Conservation (phyloP, 2,888 invertebrate species). For the Diarsia brunnea region DNA sequence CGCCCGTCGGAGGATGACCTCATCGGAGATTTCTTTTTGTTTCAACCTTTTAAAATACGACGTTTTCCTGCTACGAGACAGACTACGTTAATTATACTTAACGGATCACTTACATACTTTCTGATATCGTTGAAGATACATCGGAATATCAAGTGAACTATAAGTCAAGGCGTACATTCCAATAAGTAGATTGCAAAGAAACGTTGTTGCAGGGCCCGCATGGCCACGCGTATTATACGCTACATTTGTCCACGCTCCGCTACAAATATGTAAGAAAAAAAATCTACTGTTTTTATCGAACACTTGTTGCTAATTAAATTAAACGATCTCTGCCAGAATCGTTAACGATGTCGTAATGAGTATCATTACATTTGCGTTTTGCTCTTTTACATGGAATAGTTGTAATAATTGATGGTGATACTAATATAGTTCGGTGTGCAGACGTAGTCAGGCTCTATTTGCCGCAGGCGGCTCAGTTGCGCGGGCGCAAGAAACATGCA, state of each 20-base stretch:
- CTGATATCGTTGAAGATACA: slow-evolving; percentile 23
- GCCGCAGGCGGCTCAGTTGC: slow-evolving; percentile 24
- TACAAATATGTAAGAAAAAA: slow-evolving; percentile 45
- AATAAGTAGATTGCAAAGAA: slow-evolving; percentile 40
- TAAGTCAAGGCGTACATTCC: slow-evolving; percentile 33
- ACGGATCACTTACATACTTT: slow-evolving; percentile 53
- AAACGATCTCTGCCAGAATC: slow-evolving; percentile 65
- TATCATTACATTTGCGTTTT: slow-evolving; percentile 57
- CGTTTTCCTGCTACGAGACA: slow-evolving; percentile 66
- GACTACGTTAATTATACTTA: slow-evolving; percentile 57
- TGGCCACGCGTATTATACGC: slow-evolving; percentile 34
- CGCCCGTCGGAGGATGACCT: slow-evolving; percentile 81
- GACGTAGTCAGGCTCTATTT: slow-evolving; percentile 57
- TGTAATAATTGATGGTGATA: slow-evolving; percentile 40
- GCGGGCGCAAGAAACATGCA: slow-evolving; percentile 50
- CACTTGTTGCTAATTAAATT: slow-evolving; percentile 70
- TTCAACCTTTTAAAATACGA: slow-evolving; percentile 65
- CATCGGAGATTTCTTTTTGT: slow-evolving; percentile 79
- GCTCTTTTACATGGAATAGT: slow-evolving; percentile 52
- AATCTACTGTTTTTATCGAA: slow-evolving; percentile 56
- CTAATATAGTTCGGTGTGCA: slow-evolving; percentile 34
- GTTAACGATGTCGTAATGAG: slow-evolving; percentile 61
- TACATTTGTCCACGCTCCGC: slow-evolving; percentile 49
- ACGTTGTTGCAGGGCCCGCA: slow-evolving; percentile 11
- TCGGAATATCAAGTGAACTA: slow-evolving; percentile 28